Conservation (phyloP, 2,888 invertebrate genomes). For the Temnothorax unifasciatus region DNA sequence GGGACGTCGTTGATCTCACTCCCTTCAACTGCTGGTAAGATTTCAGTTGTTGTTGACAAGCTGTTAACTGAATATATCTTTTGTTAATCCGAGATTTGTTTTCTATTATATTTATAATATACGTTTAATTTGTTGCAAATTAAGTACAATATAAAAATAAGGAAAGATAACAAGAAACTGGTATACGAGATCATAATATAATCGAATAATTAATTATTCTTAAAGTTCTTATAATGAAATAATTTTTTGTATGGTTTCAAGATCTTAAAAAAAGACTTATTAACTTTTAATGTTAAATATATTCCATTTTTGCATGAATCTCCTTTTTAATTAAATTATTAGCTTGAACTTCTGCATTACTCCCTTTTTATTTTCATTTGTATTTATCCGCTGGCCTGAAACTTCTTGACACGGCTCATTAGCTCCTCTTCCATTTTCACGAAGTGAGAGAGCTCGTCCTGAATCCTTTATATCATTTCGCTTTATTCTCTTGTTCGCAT, state of each 20-base stretch:
- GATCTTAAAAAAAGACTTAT: neutral
- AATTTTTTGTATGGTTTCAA: neutral
- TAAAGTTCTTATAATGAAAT: neutral
- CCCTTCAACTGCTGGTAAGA: slow-evolving; percentile 88
- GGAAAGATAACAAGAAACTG: neutral
- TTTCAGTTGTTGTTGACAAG: neutral
- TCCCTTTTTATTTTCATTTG: neutral
- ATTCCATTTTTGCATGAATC: neutral
- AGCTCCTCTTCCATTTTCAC: neutral
- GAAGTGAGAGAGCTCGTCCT: neutral
- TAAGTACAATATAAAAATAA: slow-evolving; percentile 11
- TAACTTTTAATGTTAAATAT: neutral
- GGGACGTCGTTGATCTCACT: slow-evolving; percentile 86
- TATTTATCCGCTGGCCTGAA: neutral
- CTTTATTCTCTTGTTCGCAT: neutral
- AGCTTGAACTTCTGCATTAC: neutral
- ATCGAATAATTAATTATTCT: neutral
- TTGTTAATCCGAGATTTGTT: neutral
- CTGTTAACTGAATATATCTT: neutral
- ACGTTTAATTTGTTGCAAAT: neutral
- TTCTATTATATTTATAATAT: neutral
- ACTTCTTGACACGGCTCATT: slow-evolving; percentile 23
- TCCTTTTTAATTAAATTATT: neutral
- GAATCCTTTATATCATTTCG: neutral
- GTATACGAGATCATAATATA: neutral